These are phyloP conservation scores for Sinosuthora webbiana DNA, from an alignment of 2,113 vertebrate genomes.

Conservation along the genomic window DNA sequence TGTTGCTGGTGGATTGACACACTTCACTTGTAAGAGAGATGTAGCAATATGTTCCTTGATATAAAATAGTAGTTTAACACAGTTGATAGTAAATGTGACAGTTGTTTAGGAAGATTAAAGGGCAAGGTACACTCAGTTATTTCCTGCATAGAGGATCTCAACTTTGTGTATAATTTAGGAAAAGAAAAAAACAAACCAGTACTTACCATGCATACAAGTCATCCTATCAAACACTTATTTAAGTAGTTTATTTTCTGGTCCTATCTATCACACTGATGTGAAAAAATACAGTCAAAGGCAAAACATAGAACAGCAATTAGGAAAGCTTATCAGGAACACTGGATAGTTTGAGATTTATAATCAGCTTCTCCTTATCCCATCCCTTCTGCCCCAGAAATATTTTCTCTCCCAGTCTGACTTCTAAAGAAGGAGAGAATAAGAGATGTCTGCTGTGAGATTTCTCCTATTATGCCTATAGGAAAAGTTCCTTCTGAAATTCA, in stretches of 20 bases:
- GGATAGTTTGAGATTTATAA: not conserved
- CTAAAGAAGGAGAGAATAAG: not conserved
- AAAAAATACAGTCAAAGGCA: not conserved
- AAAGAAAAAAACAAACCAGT: not conserved
- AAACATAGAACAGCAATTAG: not conserved
- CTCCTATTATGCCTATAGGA: not conserved
- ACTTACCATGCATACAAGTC: not conserved
- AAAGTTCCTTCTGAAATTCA: not conserved
- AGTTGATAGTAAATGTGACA: not conserved
- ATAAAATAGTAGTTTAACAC: not conserved
- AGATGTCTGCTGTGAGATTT: not conserved
- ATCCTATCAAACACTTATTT: not conserved
- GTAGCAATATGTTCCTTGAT: not conserved
- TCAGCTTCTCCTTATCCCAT: not conserved
- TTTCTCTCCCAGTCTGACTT: not conserved
- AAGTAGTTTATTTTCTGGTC: not conserved
- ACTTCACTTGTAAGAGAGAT: not conserved
- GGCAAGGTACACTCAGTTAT: not conserved
- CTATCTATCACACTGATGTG: not conserved
- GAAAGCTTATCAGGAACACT: not conserved
- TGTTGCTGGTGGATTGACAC: not conserved
- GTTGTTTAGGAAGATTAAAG: not conserved
- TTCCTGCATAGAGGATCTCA: not conserved
- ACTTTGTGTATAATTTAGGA: not conserved
- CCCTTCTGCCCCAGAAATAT: not conserved